phyloP scores from a whole-genome alignment of 2,888 invertebrate species.

The Xanthia icteritia region DNA sequence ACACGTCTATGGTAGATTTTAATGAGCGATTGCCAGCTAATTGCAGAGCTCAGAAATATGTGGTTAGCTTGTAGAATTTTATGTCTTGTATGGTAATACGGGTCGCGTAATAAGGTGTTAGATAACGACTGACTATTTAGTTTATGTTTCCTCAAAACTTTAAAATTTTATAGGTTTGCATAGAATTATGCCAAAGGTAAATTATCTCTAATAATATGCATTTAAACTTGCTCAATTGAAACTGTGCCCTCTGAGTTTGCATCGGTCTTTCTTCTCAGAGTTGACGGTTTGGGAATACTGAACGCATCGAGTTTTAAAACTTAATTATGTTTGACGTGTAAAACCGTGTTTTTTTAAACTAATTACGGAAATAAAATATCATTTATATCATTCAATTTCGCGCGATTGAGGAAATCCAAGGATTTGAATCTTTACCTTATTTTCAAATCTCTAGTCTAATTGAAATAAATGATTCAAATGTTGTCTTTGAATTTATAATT shows the following conservation, averaged over 20 bases:
- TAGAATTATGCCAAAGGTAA: background rate
- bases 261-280: no score
- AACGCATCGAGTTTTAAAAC: no score
- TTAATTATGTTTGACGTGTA: no score
- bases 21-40: slow-evolving; percentile 44
- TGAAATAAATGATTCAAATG: background rate
- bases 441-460: background rate
- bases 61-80: slow-evolving; percentile 32
- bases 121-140: background rate
- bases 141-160: slow-evolving; percentile 32
- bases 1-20: slow-evolving; percentile 44
- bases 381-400: no score
- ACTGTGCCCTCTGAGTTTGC: no score
- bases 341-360: no score
- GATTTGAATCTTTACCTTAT: background rate
- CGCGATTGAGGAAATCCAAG: background rate
- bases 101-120: slow-evolving; percentile 26
- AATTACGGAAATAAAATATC: no score
- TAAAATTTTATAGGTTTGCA: background rate
- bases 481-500: background rate
- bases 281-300: no score
- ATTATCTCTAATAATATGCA: background rate
- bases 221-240: background rate
- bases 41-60: slow-evolving; percentile 36
- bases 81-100: slow-evolving; percentile 21